Evolutionary conservation across 2,797 vertebrate species (phyloP).

Genomic region (Cyprinella venusta): DNA sequence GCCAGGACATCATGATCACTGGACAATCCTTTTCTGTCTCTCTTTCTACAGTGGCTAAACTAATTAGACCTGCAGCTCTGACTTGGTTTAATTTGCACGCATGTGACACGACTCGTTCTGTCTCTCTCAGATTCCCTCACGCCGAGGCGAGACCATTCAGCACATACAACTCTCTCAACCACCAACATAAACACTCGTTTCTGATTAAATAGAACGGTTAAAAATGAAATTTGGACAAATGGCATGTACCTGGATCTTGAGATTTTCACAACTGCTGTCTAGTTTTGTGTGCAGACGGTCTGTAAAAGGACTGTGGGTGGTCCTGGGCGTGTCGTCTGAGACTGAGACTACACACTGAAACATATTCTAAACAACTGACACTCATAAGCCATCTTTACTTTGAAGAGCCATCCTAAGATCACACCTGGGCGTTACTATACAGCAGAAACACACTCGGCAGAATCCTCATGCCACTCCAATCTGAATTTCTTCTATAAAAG

Average conservation of each 20-base stretch:
- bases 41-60: not conserved
- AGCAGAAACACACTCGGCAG: not conserved
- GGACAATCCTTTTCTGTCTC: constrained; percentile 10
- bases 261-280: not conserved
- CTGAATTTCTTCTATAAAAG: not conserved
- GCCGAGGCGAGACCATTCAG: not conserved
- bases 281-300: not conserved
- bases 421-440: not conserved
- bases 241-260: too few relatives aligned
- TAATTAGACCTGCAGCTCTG: constrained; percentile 4
- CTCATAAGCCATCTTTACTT: not conserved
- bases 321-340: not conserved
- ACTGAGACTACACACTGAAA: constrained; percentile 15
- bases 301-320: constrained; percentile 1
- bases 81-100: constrained; percentile 25
- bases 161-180: not conserved
- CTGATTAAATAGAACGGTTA: too few relatives aligned
- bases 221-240: too few relatives aligned
- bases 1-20: not conserved
- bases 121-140: not conserved
- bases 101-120: constrained; percentile 15
- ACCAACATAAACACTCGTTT: not conserved
- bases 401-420: not conserved
- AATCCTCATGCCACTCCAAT: not conserved
- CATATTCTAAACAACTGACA: constrained; percentile 7